Conservation (phyloP, 2,888 invertebrate species). For the Drosophila merina region DNA sequence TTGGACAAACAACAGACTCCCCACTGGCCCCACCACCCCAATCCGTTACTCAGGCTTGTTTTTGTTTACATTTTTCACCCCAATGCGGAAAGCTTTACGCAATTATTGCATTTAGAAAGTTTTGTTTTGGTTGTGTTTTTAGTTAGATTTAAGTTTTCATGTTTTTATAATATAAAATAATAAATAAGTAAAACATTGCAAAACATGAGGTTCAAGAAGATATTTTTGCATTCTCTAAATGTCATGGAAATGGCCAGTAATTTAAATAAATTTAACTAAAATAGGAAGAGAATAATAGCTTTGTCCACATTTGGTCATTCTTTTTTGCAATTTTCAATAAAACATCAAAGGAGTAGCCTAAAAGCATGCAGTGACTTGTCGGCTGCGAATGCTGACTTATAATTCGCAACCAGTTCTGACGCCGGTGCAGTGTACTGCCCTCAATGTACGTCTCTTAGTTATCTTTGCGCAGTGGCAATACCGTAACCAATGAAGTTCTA, state of each 20-base stretch:
- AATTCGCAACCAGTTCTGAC: conserved; percentile 69
- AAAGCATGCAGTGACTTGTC: conserved; percentile 45
- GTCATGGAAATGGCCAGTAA: too few species aligned
- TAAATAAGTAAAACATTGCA: too few species aligned
- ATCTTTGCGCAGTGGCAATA: conserved; percentile 96
- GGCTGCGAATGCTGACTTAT: conserved; percentile 32
- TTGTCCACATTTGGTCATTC: too few species aligned
- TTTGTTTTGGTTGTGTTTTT: too few species aligned
- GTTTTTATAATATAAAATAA: too few species aligned
- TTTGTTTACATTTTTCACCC: background rate
- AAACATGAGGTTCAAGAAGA: too few species aligned
- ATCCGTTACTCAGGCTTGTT: background rate
- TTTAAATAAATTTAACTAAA: too few species aligned
- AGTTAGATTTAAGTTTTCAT: too few species aligned
- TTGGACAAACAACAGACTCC: background rate
- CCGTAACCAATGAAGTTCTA: conserved; percentile 96
- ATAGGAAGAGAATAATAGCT: too few species aligned
- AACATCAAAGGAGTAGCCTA: conserved; percentile 28
- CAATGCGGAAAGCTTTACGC: background rate
- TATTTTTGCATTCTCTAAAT: too few species aligned
- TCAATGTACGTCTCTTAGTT: conserved; percentile 40
- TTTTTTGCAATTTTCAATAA: background rate
- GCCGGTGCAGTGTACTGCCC: conserved; percentile 36
- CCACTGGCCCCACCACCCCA: background rate
- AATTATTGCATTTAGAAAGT: background rate